Evolutionary conservation across 92 coral and sea anemone genomes (phyloP), one percentile per base, ranked within the genome.

Genomic region (Muricea muricata): DNA sequence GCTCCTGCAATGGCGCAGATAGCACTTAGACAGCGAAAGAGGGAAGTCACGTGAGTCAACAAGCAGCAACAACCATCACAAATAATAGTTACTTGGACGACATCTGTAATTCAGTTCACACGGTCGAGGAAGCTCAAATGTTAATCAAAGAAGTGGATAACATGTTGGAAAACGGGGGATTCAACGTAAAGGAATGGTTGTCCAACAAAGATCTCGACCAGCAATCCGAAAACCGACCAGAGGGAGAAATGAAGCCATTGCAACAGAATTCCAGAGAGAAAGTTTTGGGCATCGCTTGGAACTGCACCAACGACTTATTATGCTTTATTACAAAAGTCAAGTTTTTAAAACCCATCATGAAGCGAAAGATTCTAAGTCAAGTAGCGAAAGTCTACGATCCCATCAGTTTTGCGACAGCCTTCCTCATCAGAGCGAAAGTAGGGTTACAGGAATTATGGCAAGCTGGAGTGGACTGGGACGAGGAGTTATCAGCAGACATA

Each of bases 71-170:
- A 37, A 84, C 83, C 15, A 37, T 89, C 5, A 89, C 73, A 66
- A 84, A 89, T 39, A 82, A 89, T 65, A 74, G 72, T 7, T 89
- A 89, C 84, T 80, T 89, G 92, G 92, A 89, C 29, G 92, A 84
- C 74, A 89, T 89, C 52, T 89, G 92, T 31, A 82, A 90, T 54
- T 77, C 93, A 23, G 89, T 58, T 34, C 57, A 57, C 48, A 89
- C 82, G 6, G 74, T 75, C 50, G 75, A 66, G 32, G 84, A 89
- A 41, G 80, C 89, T 31, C 29, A 63, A 23, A 79, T 85, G 73
- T 30, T 74, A 47, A 69, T 86, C 18, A 58, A 29, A 14, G 89
- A 84, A 32, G 9, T 89, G 28, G 92, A n/a, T n/a, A n/a, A n/a
- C n/a, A n/a, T n/a, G n/a, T n/a, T n/a, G n/a, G n/a, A n/a, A n/a